These are phyloP conservation scores for Pseudoatta argentina DNA, from an alignment of 1,140 invertebrate species.

Conservation along the genomic window DNA sequence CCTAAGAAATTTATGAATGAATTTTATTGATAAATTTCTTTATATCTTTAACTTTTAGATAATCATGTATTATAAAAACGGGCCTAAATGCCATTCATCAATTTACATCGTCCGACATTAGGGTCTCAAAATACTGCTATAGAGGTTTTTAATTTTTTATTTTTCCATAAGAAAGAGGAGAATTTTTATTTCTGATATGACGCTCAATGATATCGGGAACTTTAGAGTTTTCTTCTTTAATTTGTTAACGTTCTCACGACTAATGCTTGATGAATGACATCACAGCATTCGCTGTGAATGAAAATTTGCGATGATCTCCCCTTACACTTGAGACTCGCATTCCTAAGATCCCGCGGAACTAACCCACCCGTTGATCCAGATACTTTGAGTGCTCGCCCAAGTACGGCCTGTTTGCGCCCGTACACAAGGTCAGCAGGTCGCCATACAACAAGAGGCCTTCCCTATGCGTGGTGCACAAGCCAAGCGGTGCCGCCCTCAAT, in stretches of 20 bases:
- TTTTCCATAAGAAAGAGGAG: not conserved
- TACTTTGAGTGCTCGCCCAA: conserved; percentile 97
- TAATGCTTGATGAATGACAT: not conserved
- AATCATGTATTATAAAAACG: too few species aligned
- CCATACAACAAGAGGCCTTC: conserved; percentile 90
- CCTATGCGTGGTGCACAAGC: conserved; percentile 88
- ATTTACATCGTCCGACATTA: not conserved
- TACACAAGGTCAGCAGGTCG: conserved; percentile 94
- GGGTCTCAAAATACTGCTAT: not conserved
- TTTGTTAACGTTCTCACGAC: not conserved
- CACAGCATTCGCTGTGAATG: not conserved
- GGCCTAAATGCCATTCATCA: not conserved
- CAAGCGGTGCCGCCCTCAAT: conserved; percentile 86
- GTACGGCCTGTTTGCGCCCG: conserved; percentile 96
- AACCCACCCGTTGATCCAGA: conserved; percentile 87
- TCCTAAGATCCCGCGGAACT: conserved; percentile 18
- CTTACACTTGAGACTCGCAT: not conserved
- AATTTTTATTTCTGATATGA: not conserved
- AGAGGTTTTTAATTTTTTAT: not conserved
- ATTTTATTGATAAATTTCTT: too few species aligned
- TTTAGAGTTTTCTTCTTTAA: not conserved
- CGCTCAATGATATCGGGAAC: not conserved
- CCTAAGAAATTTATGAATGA: too few species aligned
- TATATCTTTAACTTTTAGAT: too few species aligned
- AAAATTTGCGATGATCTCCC: not conserved